phyloP scores from a whole-genome alignment of 2,888 invertebrate species.

The Tiphia femorata region DNA sequence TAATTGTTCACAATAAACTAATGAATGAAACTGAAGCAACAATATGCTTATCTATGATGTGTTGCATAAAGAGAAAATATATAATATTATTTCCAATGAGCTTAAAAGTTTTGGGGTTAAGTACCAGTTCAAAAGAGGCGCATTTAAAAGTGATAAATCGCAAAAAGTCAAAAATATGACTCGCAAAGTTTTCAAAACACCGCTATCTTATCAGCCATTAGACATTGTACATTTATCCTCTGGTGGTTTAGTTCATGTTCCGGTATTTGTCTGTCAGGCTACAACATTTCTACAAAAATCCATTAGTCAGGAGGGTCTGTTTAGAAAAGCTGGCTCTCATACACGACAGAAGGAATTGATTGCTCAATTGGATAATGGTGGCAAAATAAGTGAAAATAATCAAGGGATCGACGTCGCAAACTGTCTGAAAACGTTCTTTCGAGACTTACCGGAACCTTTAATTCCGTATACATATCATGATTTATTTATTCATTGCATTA shows the following conservation, averaged over 20 bases:
- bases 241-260: conserved; percentile 79
- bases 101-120: conserved; percentile 80
- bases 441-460: conserved; percentile 87
- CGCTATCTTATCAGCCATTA: conserved; percentile 71
- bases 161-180: conserved; percentile 50
- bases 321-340: conserved; percentile 90
- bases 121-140: conserved; percentile 77
- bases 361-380: conserved; percentile 80
- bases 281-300: conserved; percentile 78
- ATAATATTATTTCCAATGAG: conserved; percentile 75
- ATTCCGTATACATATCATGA: conserved; percentile 83
- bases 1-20: not conserved
- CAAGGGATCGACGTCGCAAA: conserved; percentile 89
- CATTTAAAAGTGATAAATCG: conserved; percentile 64
- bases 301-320: conserved; percentile 85
- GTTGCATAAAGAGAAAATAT: conserved; percentile 72
- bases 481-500: conserved; percentile 78
- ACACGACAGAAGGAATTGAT: conserved; percentile 86
- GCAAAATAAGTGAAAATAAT: conserved; percentile 77
- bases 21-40: not conserved
- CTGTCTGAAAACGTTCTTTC: conserved; percentile 86
- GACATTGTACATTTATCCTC: conserved; percentile 76
- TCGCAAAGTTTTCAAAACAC: conserved; percentile 71
- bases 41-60: conserved; percentile 74
- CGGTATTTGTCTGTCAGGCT: conserved; percentile 80